Evolutionary conservation across 2,888 invertebrate species (phyloP).

Genomic region (Troides helena): DNA sequence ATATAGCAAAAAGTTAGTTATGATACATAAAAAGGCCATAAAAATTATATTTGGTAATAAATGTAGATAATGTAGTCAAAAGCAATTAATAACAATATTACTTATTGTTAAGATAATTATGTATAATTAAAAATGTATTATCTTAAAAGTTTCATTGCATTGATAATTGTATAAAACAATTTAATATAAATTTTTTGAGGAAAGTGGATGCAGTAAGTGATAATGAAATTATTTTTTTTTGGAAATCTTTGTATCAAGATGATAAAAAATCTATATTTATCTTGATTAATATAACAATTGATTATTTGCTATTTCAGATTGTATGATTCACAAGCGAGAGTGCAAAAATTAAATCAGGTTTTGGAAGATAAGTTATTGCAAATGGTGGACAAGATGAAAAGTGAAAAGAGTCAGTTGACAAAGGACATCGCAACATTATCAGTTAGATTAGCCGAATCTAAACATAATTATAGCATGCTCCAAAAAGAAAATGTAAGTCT

Average conservation of each 20-base stretch:
- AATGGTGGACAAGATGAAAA: slow-evolving; percentile 94
- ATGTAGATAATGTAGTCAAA: too few species aligned
- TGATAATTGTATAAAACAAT: too few species aligned
- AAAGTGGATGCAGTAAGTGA: too few species aligned
- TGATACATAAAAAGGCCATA: too few species aligned
- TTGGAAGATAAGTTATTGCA: slow-evolving; percentile 96
- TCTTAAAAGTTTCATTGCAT: too few species aligned
- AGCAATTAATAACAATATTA: too few species aligned
- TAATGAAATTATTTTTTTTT: too few species aligned
- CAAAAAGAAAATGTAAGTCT: slow-evolving; percentile 90
- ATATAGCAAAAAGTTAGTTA: too few species aligned
- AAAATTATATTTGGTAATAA: too few species aligned
- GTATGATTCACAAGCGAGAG: slow-evolving; percentile 94
- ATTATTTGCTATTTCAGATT: slow-evolving; percentile 79
- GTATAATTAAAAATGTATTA: too few species aligned
- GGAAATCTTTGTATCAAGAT: neutral
- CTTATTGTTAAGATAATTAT: too few species aligned
- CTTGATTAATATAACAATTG: neutral
- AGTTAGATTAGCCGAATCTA: slow-evolving; percentile 90
- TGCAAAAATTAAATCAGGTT: slow-evolving; percentile 96
- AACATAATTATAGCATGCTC: slow-evolving; percentile 89
- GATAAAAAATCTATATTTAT: neutral
- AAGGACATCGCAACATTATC: slow-evolving; percentile 93
- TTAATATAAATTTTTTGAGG: too few species aligned
- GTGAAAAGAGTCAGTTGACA: slow-evolving; percentile 91